Evolutionary conservation across 2,113 vertebrate genomes (phyloP).

Genomic region (Trinectes maculatus): DNA sequence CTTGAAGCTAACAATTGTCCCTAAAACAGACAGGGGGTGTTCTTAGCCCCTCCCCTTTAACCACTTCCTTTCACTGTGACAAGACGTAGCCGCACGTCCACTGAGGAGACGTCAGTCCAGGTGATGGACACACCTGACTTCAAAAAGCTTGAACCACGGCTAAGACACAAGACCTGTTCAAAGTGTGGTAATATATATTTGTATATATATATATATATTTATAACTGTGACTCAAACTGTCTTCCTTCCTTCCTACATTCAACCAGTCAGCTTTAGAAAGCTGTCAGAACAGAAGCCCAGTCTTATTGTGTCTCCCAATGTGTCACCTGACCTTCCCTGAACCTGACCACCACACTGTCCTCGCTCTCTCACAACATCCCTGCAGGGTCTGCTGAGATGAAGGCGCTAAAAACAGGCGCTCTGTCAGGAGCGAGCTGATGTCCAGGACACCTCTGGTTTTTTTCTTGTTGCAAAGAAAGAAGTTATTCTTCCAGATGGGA

Average conservation of each 20-base stretch:
- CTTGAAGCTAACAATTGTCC: slow-evolving; percentile 74
- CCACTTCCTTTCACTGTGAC: not conserved
- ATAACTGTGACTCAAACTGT: slow-evolving; percentile 31
- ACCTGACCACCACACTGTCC: slow-evolving; percentile 32
- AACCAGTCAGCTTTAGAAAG: slow-evolving; percentile 18
- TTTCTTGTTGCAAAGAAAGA: slow-evolving; percentile 4
- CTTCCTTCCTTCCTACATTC: slow-evolving; percentile 27
- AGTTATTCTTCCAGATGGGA: slow-evolving; percentile 17
- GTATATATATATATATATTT: slow-evolving; percentile 59
- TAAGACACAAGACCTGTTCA: slow-evolving; percentile 23
- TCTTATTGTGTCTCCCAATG: slow-evolving; percentile 39
- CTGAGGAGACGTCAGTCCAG: not conserved
- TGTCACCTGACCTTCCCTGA: slow-evolving; percentile 72
- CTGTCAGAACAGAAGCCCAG: slow-evolving; percentile 53
- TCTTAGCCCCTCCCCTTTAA: slow-evolving; percentile 14
- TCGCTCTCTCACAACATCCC: not conserved
- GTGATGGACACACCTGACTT: not conserved
- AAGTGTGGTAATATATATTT: slow-evolving; percentile 49
- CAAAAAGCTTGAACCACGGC: slow-evolving; percentile 4
- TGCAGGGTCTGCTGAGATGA: slow-evolving; percentile 10
- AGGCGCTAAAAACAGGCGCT: slow-evolving; percentile 53
- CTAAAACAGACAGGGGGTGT: slow-evolving; percentile 47
- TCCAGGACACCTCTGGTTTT: not conserved
- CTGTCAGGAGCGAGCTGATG: slow-evolving; percentile 29
- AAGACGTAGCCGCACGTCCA: not conserved